A percentile compares a stretch with the other conserved stretches of the same genome.
Conservation (phyloP, 2,888 invertebrate genomes). For the Euproctis similis region DNA sequence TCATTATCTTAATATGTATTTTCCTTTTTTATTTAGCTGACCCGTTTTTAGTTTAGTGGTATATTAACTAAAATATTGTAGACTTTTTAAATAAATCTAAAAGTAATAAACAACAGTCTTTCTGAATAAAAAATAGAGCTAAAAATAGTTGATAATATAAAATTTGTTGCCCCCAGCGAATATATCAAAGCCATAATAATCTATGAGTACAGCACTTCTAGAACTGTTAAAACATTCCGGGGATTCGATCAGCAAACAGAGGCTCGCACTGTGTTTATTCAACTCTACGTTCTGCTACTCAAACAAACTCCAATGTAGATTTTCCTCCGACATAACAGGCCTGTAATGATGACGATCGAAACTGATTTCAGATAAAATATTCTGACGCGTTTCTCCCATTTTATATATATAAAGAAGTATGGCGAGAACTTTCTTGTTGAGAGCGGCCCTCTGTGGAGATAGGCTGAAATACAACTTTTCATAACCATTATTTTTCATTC, state of each 20-base stretch:
- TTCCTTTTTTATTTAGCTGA: too few species aligned
- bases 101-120: too few species aligned
- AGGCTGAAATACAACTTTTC: constrained; percentile 2
- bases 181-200: neutral
- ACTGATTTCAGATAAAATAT: constrained; percentile 16
- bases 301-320: neutral
- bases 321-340: constrained; percentile 8
- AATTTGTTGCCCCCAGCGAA: neutral
- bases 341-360: constrained; percentile 17
- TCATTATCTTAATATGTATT: too few species aligned
- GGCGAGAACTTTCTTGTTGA: constrained; percentile 5
- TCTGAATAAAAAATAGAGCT: too few species aligned
- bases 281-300: neutral
- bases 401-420: constrained; percentile 18
- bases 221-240: neutral
- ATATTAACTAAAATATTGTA: too few species aligned
- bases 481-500: neutral
- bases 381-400: constrained; percentile 14
- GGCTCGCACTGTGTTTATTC: neutral
- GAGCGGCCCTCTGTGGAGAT: neutral
- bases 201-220: neutral
- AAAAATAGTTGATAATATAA: too few species aligned
- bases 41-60: too few species aligned
- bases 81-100: too few species aligned
- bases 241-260: constrained; percentile 8